Evolutionary conservation across 2,113 vertebrate species (phyloP).

Genomic region (Semicossyphus pulcher): DNA sequence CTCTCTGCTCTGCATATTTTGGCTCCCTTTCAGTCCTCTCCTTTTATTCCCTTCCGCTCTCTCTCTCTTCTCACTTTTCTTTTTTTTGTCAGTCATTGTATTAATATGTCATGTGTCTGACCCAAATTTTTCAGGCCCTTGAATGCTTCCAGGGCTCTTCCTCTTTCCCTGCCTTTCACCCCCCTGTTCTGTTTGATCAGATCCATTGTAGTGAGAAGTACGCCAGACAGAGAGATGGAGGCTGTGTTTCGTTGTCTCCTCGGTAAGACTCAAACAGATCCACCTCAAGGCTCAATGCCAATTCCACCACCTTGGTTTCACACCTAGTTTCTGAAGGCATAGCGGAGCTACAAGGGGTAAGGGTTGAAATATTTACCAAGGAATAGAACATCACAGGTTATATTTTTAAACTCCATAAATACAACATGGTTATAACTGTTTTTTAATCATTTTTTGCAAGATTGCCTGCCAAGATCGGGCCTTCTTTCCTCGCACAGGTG

Average conservation of each 20-base stretch:
- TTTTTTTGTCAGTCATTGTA: constrained; percentile 41
- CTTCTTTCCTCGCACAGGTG: too few species aligned
- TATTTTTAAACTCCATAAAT: too few species aligned
- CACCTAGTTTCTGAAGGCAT: too few species aligned
- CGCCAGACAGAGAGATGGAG: constrained; percentile 23
- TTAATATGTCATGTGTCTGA: constrained; percentile 58
- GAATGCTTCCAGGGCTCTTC: constrained; percentile 25
- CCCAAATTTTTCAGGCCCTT: constrained; percentile 43
- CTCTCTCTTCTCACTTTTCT: constrained; percentile 22
- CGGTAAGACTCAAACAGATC: too few species aligned
- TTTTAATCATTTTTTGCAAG: too few species aligned
- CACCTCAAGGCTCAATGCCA: too few species aligned
- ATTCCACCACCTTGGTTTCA: too few species aligned
- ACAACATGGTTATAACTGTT: too few species aligned
- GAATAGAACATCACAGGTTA: too few species aligned
- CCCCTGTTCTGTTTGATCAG: constrained; percentile 40
- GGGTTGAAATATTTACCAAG: too few species aligned
- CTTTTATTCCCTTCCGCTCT: background rate
- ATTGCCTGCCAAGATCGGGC: too few species aligned
- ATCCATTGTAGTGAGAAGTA: constrained; percentile 12
- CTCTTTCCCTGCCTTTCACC: background rate
- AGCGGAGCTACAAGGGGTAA: too few species aligned
- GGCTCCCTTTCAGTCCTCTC: background rate
- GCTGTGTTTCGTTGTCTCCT: constrained; percentile 46
- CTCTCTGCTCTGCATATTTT: constrained; percentile 31